phyloP scores from a whole-genome alignment of 2,113 vertebrate species.

The Marcusenius ussheri region DNA sequence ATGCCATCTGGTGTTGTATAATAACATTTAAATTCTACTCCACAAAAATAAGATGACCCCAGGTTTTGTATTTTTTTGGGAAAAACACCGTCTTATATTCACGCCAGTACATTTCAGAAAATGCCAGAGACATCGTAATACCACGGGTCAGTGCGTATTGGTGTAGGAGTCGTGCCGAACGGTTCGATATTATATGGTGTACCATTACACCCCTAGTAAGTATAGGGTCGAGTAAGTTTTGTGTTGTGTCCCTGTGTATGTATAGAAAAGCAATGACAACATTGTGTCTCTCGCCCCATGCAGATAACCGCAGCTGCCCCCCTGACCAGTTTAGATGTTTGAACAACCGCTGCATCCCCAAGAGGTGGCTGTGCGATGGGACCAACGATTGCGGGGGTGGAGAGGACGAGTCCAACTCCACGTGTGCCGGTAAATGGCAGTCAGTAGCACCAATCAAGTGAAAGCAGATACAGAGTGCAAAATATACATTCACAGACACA shows the following conservation, averaged over 20 bases:
- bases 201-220: background rate
- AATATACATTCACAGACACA: background rate
- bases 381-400: conserved; percentile 84
- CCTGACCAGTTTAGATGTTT: conserved; percentile 89
- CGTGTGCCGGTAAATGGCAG: conserved; percentile 74
- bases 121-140: background rate
- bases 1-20: background rate
- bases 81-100: too few species aligned
- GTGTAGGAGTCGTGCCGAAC: background rate
- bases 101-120: too few species aligned
- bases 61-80: background rate
- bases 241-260: background rate
- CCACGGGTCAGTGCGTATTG: background rate
- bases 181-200: background rate
- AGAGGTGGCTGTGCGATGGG: conserved; percentile 94
- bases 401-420: conserved; percentile 88
- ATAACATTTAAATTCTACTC: background rate
- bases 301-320: conserved; percentile 90
- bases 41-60: background rate
- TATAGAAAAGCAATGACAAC: background rate
- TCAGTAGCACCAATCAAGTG: background rate
- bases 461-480: background rate
- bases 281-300: conserved; percentile 15
- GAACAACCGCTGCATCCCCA: conserved; percentile 94
- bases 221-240: background rate